phyloP scores from a whole-genome alignment of 2,113 vertebrate genomes.

The Chaetorhynchus papuensis region DNA sequence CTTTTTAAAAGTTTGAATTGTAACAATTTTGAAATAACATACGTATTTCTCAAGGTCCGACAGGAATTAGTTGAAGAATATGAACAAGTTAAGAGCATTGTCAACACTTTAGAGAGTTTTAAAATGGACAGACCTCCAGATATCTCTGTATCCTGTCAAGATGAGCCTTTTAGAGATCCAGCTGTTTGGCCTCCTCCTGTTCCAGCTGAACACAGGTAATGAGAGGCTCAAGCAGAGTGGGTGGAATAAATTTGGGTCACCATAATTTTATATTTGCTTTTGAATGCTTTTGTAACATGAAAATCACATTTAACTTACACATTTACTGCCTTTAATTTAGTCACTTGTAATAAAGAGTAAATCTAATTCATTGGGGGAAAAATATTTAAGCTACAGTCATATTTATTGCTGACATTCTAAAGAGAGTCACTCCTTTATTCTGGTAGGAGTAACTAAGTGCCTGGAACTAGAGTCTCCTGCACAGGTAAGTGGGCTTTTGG shows the following conservation, averaged over 20 bases:
- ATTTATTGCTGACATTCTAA: not conserved
- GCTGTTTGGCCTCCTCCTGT: conserved; percentile 93
- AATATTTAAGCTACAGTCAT: not conserved
- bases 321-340: not conserved
- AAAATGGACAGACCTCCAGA: conserved; percentile 87
- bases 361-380: not conserved
- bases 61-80: conserved; percentile 92
- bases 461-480: not conserved
- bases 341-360: not conserved
- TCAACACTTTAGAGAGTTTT: conserved; percentile 90
- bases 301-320: not conserved
- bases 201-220: conserved; percentile 92
- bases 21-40: not conserved
- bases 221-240: not conserved
- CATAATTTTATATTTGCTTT: not conserved
- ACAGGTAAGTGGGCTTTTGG: not conserved
- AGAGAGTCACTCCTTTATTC: not conserved
- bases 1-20: not conserved
- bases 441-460: not conserved
- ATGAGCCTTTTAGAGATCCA: conserved; percentile 83
- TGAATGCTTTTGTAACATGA: not conserved
- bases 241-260: not conserved
- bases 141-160: conserved; percentile 77
- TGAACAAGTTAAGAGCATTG: conserved; percentile 91
- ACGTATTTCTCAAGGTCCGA: conserved; percentile 77